Conservation (phyloP, 2,888 invertebrate genomes). For the Eledone cirrhosa region DNA sequence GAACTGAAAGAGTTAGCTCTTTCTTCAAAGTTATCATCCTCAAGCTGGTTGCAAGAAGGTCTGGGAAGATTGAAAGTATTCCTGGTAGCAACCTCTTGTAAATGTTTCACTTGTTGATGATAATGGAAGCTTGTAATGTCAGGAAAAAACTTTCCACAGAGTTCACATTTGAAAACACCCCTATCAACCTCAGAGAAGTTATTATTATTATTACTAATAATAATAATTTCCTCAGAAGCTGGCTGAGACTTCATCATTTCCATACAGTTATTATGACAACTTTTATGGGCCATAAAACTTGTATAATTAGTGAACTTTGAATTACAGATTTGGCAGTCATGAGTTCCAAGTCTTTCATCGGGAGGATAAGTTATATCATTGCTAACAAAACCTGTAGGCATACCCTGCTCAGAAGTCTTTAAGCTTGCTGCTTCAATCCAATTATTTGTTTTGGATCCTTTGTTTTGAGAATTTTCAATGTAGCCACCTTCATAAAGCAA, state of each 20-base stretch:
- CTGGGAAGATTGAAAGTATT: background rate
- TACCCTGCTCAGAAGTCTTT: too few relatives aligned
- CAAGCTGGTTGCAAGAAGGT: background rate
- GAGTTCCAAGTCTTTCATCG: too few relatives aligned
- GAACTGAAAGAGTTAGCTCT: background rate
- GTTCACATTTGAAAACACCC: constrained; percentile 17
- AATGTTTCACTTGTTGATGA: constrained; percentile 3
- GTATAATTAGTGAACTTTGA: constrained; percentile 3
- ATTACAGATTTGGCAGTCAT: constrained; percentile 8
- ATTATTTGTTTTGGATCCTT: too few relatives aligned
- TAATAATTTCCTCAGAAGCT: too few relatives aligned
- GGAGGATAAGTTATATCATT: too few relatives aligned
- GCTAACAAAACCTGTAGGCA: too few relatives aligned
- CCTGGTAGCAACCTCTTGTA: background rate
- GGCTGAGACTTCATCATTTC: too few relatives aligned
- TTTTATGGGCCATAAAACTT: background rate
- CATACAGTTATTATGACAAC: background rate
- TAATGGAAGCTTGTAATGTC: background rate
- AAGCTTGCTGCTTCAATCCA: too few relatives aligned
- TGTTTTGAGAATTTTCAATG: too few relatives aligned
- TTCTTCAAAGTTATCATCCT: background rate
- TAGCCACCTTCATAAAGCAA: too few relatives aligned
- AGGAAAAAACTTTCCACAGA: constrained; percentile 7
- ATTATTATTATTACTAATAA: too few relatives aligned
- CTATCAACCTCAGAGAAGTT: background rate